A percentile compares a stretch with the other conserved stretches of the same genome.
Evolutionary conservation across 2,888 invertebrate species (phyloP).

Genomic region (Alentia gelatinosa): DNA sequence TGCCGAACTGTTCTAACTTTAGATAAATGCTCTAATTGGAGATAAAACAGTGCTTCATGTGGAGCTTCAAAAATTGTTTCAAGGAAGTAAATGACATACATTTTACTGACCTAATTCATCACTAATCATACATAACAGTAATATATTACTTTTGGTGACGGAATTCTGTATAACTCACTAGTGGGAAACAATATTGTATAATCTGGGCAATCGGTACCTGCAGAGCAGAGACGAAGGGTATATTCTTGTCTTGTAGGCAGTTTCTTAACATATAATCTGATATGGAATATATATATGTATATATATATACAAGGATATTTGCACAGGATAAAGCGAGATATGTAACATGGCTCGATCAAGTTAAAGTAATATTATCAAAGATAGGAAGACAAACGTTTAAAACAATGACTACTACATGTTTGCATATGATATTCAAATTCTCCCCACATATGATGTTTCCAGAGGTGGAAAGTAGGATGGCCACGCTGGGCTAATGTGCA

Average conservation of each 20-base stretch:
- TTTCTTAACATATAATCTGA: slow-evolving; percentile 49
- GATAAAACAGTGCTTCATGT: no score
- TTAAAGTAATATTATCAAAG: slow-evolving; percentile 59
- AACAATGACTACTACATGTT: slow-evolving; percentile 54
- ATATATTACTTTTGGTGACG: no score
- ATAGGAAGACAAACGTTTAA: slow-evolving; percentile 59
- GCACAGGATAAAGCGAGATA: slow-evolving; percentile 57
- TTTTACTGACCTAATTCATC: no score
- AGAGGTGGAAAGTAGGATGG: neutral
- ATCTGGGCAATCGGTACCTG: neutral
- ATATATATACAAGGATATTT: slow-evolving; percentile 51
- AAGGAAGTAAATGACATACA: no score
- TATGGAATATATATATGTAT: slow-evolving; percentile 56
- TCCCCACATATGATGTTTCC: slow-evolving; percentile 36
- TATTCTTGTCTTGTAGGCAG: slow-evolving; percentile 19
- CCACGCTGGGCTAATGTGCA: slow-evolving; percentile 29
- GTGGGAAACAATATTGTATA: neutral
- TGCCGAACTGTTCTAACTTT: neutral
- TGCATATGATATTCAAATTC: slow-evolving; percentile 54
- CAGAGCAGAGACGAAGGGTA: slow-evolving; percentile 41
- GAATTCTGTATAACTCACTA: neutral
- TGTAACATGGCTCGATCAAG: slow-evolving; percentile 58
- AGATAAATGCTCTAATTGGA: no score
- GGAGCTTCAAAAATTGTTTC: no score
- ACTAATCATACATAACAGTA: no score